Conservation (phyloP, 2,888 invertebrate genomes). For the Brachyptera risi region DNA sequence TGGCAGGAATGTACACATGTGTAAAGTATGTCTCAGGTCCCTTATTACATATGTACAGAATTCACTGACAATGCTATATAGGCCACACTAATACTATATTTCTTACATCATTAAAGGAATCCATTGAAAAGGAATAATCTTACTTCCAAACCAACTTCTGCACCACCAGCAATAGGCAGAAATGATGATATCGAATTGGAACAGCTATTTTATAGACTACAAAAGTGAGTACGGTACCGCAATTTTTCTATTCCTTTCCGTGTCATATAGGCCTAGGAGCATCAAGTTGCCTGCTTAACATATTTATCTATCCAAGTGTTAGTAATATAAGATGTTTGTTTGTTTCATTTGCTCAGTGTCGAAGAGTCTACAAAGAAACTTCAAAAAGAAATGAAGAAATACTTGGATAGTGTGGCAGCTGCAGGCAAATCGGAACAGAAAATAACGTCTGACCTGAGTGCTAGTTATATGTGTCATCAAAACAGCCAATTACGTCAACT, state of each 20-base stretch:
- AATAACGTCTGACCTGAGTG: constrained; percentile 44
- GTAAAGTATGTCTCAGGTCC: too few relatives aligned
- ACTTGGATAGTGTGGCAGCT: constrained; percentile 40
- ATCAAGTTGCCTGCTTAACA: background rate
- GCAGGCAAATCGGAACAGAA: constrained; percentile 44
- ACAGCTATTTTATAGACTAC: constrained; percentile 42
- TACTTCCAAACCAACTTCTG: constrained; percentile 41
- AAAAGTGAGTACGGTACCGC: constrained; percentile 42
- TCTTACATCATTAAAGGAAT: constrained; percentile 39
- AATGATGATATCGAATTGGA: constrained; percentile 43
- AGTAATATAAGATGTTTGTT: too few relatives aligned
- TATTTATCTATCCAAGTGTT: background rate
- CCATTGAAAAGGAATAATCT: constrained; percentile 41
- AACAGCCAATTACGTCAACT: constrained; percentile 44
- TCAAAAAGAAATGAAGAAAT: constrained; percentile 45
- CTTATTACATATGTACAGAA: too few relatives aligned
- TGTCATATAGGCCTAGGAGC: too few relatives aligned
- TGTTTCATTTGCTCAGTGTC: constrained; percentile 39
- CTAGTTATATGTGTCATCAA: constrained; percentile 44
- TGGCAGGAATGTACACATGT: too few relatives aligned
- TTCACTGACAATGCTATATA: too few relatives aligned
- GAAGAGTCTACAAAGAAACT: constrained; percentile 43
- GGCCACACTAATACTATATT: too few relatives aligned
- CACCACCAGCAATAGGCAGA: constrained; percentile 40
- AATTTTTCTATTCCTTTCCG: too few relatives aligned